Base-by-base conservation (phyloP, 37 sponge, comb jelly and placozoan genomes). In the Halisarca cf. caerulea region DNA sequence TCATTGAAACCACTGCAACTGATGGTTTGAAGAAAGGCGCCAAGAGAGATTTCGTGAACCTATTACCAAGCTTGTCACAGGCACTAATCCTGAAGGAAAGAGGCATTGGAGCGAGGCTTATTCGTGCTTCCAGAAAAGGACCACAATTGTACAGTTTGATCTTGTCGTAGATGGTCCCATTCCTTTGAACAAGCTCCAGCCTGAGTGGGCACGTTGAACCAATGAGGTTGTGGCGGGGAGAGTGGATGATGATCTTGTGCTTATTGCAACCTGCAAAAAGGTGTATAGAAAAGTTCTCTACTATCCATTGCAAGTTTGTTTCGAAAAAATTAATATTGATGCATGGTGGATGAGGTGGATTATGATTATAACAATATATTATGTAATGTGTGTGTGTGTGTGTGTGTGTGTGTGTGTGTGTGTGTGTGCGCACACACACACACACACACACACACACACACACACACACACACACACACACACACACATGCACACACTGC, bases 331-430 rank as follows among this genome's bases (percentile, higher is more conserved):
- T n/a, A n/a, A n/a, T n/a, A n/a, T n/a, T n/a, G n/a, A n/a, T n/a
- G n/a, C n/a, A n/a, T n/a, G n/a, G n/a, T n/a, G n/a, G n/a, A n/a
- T n/a, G n/a, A n/a, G n/a, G n/a, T n/a, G n/a, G n/a, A n/a, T n/a
- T n/a, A n/a, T n/a, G n/a, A n/a, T n/a, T n/a, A n/a, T n/a, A n/a
- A n/a, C n/a, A n/a, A n/a, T n/a, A n/a, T n/a, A n/a, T n/a, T n/a
- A n/a, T n/a, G n/a, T n/a, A n/a, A 38, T 72, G 74, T 20, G 79
- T 38, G 62, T 15, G 66, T 77, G 85, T 15, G 55, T 85, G 79
- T 2, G 21, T 15, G 33, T 23, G 57, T 30, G 55, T 23, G 30
- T 53, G 57, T 21, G 58, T 62, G 64, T 62, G 64, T 27, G 25
- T 62, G 64, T 62, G 64, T 15, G 15, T 62, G 64, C 6, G 64